Evolutionary conservation across 1,140 invertebrate genomes (phyloP).

Genomic region (Dolichoris vasculosae): DNA sequence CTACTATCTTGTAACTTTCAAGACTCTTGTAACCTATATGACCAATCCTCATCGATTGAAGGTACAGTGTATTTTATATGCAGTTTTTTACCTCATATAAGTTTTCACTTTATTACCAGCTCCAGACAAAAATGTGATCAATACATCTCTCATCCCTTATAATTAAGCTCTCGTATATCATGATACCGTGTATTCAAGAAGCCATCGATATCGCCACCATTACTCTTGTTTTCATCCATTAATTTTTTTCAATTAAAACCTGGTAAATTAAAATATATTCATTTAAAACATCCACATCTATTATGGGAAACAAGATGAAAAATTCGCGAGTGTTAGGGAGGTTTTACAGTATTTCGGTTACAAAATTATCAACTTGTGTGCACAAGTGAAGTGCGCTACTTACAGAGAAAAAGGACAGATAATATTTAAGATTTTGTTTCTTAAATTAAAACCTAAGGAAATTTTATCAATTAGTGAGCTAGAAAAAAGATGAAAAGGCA

Average conservation of each 20-base stretch:
- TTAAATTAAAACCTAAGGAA: not conserved
- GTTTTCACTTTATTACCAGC: not conserved
- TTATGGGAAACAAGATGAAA: not conserved
- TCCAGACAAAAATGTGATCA: not conserved
- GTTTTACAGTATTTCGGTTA: not conserved
- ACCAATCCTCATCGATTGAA: not conserved
- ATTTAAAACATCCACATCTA: not conserved
- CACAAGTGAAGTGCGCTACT: too few species aligned
- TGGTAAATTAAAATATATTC: not conserved
- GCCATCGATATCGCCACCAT: not conserved
- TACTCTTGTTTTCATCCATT: not conserved
- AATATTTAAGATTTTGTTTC: not conserved
- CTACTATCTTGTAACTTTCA: too few species aligned
- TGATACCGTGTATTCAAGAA: not conserved
- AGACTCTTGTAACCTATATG: too few species aligned
- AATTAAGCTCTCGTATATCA: not conserved
- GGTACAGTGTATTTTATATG: not conserved
- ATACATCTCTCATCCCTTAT: not conserved
- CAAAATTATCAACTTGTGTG: not conserved
- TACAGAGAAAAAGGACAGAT: not conserved
- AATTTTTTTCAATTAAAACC: not conserved
- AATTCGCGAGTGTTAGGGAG: not conserved
- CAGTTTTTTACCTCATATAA: not conserved
- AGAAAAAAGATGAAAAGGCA: constrained; percentile 87
- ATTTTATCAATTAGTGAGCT: not conserved